Base-by-base conservation (phyloP, 2,113 vertebrate genomes). In the Eidolon helvum region DNA sequence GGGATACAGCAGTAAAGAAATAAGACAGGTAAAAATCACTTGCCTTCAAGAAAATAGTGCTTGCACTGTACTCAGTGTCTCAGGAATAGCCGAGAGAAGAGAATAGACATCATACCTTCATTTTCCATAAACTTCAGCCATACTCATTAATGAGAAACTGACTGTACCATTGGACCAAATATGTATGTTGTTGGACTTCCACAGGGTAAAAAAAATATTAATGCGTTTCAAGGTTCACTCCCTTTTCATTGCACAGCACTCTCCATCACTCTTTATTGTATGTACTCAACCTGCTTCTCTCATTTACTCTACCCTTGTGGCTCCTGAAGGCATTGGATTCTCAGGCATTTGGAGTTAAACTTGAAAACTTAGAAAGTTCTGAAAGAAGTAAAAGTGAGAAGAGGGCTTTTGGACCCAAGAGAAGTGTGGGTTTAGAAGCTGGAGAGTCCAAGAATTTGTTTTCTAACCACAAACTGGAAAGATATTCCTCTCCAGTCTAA, bases 121-220 rank as follows among this genome's bases (percentile, higher is more conserved):
- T 43, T 93, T 98, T 72, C 66, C 33, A 38, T 82, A 48, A 89
- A 91, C 57, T 38, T 85, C 43, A 91, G 35, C 45, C 57, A 30
- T 43, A 19, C 30, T 74, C 63, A 87, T 50, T 95, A 43, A 75
- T 4, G 26, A 43, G 69, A 94, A 84, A 22, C 16, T 55, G 68
- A 71, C 35, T 74, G 12, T 30, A 43, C 72, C 11, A 18, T 33
- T 90, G 97, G 78, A 50, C 77, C 65, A 66, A 78, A 59, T 45
- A 21, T 26, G 48, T 78, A 82, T 91, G 10, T 63, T 83, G 63
- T 90, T 96, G 89, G 83, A 22, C 68, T 48, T 82, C 7, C 7
- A 68, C 10, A 11, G 50, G 26, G 68, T 75, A 71, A 87, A 90
- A 33, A 90, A 33, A 33, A 35, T 87, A 19, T 80, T 55, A 33